These are phyloP conservation scores for Oscheius sp. DNA, from an alignment of 2,888 invertebrate species.

Conservation along the genomic window DNA sequence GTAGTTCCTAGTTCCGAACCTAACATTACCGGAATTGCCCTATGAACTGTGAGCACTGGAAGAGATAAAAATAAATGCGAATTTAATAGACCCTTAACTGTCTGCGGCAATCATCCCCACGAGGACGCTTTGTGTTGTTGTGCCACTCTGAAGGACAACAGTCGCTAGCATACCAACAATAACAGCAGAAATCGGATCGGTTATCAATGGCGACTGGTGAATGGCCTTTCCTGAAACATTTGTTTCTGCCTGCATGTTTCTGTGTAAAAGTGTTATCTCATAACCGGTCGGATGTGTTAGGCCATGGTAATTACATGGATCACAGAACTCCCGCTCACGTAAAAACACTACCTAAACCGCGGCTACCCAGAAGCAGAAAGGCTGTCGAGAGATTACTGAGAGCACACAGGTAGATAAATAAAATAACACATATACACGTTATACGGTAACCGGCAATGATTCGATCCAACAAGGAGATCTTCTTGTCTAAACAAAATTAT, in stretches of 20 bases:
- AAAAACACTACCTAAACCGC: constrained; percentile 59
- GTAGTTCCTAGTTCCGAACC: constrained; percentile 78
- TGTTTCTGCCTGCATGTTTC: neutral
- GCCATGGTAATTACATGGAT: constrained; percentile 19
- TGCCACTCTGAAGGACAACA: constrained; percentile 63
- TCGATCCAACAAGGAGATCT: constrained; percentile 6
- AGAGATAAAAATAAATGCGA: neutral
- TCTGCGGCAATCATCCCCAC: constrained; percentile 76
- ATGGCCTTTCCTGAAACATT: constrained; percentile 62
- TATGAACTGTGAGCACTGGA: constrained; percentile 73
- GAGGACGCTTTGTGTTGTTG: constrained; percentile 63
- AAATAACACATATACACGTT: constrained; percentile 50
- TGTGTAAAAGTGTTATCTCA: neutral
- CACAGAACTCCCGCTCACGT: neutral
- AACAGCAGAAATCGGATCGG: constrained; percentile 68
- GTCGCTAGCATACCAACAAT: constrained; percentile 68
- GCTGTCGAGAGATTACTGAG: constrained; percentile 63
- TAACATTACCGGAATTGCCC: constrained; percentile 78
- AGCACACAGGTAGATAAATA: constrained; percentile 67
- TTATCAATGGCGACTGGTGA: constrained; percentile 62
- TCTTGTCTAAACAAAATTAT: constrained; percentile 11
- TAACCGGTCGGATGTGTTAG: constrained; percentile 21
- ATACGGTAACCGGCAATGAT: neutral
- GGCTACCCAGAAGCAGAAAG: constrained; percentile 64
- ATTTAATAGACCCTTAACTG: constrained; percentile 46